Evolutionary conservation across 2,113 vertebrate genomes (phyloP).

Genomic region (Axis porcinus): DNA sequence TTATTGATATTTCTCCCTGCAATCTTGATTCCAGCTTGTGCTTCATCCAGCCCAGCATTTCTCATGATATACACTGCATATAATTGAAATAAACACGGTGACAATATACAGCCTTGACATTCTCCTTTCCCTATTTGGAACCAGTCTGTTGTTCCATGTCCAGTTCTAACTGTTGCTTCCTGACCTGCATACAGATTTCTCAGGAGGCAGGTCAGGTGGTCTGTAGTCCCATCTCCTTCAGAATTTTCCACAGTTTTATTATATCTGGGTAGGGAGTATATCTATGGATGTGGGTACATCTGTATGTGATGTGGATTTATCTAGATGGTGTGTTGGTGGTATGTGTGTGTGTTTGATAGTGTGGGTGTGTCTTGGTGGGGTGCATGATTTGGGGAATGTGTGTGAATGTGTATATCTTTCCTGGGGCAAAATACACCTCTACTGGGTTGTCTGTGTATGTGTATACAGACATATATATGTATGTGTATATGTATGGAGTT

Average conservation of each 20-base stretch:
- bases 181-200: background rate
- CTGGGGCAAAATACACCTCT: background rate
- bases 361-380: background rate
- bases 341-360: slow-evolving; percentile 13
- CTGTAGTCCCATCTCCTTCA: background rate
- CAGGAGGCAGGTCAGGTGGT: background rate
- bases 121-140: background rate
- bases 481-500: background rate
- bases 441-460: slow-evolving; percentile 14
- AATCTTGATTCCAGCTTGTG: background rate
- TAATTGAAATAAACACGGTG: background rate
- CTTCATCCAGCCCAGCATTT: background rate
- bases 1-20: background rate
- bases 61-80: background rate
- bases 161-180: background rate
- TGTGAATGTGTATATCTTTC: slow-evolving; percentile 6
- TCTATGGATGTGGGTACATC: background rate
- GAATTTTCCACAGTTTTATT: background rate
- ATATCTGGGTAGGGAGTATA: background rate
- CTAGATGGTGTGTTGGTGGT: background rate
- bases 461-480: background rate
- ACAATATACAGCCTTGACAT: background rate
- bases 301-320: slow-evolving; percentile 19
- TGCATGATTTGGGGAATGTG: background rate
- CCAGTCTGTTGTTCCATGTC: background rate